A percentile compares a stretch with the other conserved stretches of the same genome.
Evolutionary conservation across 2,797 vertebrate species (phyloP).

Genomic region (Uromys caudimaculatus): DNA sequence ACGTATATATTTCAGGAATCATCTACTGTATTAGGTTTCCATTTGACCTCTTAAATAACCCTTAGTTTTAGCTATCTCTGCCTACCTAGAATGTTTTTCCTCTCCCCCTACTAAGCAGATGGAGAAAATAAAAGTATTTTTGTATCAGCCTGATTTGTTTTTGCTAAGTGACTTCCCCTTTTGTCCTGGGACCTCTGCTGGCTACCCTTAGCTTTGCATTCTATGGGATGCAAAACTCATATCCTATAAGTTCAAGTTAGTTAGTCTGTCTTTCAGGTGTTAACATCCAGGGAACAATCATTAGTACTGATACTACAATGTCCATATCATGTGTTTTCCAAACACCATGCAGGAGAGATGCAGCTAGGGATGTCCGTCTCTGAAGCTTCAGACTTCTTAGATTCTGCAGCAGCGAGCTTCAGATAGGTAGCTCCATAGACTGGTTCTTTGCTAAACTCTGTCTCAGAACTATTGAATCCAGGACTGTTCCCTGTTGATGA

Average conservation of each 20-base stretch:
- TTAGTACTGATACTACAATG: neutral
- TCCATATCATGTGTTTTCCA: neutral
- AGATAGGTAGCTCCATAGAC: neutral
- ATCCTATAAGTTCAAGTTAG: neutral
- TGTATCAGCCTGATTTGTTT: neutral
- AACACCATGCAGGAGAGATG: neutral
- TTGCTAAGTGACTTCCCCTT: neutral
- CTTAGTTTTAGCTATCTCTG: neutral
- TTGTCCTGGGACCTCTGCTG: neutral
- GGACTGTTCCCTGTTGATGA: neutral
- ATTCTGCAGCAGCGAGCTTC: neutral
- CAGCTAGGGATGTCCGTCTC: neutral
- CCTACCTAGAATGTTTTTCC: neutral
- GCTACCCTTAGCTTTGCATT: neutral
- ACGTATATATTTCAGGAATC: neutral
- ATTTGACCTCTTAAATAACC: neutral
- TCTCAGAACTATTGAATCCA: too few species aligned
- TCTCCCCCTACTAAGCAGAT: neutral
- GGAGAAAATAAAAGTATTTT: neutral
- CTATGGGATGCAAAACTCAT: neutral
- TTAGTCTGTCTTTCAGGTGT: neutral
- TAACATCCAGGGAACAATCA: neutral
- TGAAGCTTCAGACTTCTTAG: neutral
- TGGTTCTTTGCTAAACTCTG: neutral
- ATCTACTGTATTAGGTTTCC: neutral